A percentile compares a stretch with the other conserved stretches of the same genome.
phyloP scores from a whole-genome alignment of 2,113 vertebrate genomes.

The Coturnix japonica region DNA sequence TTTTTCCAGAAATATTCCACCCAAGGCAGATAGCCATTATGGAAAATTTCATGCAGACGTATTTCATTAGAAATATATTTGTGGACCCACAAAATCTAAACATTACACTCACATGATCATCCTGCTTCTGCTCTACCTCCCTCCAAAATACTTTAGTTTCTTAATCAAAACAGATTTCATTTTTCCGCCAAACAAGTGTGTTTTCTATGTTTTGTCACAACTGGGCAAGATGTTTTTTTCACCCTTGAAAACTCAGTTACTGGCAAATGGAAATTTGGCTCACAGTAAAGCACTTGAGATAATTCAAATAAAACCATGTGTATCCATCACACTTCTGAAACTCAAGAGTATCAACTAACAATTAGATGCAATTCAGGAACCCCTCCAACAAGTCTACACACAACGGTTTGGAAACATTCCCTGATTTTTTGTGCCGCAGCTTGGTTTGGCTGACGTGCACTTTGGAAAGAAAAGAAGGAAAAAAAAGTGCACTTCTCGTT shows the following conservation, averaged over 20 bases:
- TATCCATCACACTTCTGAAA: not conserved
- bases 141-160: not conserved
- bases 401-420: not conserved
- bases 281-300: not conserved
- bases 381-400: not conserved
- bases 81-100: not conserved
- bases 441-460: not conserved
- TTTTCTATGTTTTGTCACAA: not conserved
- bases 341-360: not conserved
- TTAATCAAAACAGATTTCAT: not conserved
- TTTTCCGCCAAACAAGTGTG: not conserved
- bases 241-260: not conserved
- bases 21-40: not conserved
- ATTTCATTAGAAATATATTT: not conserved
- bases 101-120: not conserved
- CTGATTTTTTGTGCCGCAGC: not conserved
- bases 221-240: not conserved
- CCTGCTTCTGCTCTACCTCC: accelerated
- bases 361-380: not conserved
- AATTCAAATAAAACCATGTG: not conserved
- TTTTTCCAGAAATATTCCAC: not conserved
- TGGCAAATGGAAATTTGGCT: not conserved
- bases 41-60: not conserved
- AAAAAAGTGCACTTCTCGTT: not conserved
- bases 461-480: not conserved